Evolutionary conservation across 2,888 invertebrate species (phyloP), one percentile per base, ranked within the genome.

Genomic region (Pheosia tremula): DNA sequence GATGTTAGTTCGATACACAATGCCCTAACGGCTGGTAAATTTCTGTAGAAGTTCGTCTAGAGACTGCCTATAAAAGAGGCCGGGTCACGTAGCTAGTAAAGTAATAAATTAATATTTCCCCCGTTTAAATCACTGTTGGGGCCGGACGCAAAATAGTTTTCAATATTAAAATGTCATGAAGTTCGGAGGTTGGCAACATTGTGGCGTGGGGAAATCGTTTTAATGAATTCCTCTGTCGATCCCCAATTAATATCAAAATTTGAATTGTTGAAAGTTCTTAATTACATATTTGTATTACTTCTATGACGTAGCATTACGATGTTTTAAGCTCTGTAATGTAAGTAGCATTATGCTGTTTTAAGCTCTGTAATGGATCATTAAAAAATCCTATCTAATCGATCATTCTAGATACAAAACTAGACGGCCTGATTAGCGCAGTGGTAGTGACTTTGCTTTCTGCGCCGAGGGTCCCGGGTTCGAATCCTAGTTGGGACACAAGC

Each of bases 201-300:
- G 69, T 58, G 68, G 64, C 7, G 6, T 56, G 58, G 62, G 57
- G 62, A 66, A 68, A 74, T 69, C 77, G 77, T 78, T 78, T 73
- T 78, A 80, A 82, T 77, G 67, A 82, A 81, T 80, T 79, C 76
- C 65, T 59, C 61, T 66, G 71, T 60, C 63, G 58, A 64, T 74
- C 58, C 54, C 53, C 54, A 5, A 10, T 57, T 59, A 45, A 58
- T 62, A 56, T 50, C 37, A n/a, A 62, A 62, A 62, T 61, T 49
- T 55, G 50, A 63, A 67, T 60, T 67, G 62, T 60, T 24, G 24
- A 24, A 24, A 24, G 24, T 64, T 66, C 74, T 69, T 58, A 13
- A 55, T 55, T 13, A 55, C 13, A 53, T 11, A n/a, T 47, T 47
- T 47, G 11, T 11, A 47, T 11, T 47, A 47, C 47, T 36, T 59